A percentile compares a stretch with the other conserved stretches of the same genome.
Conservation (phyloP, 2,888 invertebrate species). For the Drymonia ruficornis region DNA sequence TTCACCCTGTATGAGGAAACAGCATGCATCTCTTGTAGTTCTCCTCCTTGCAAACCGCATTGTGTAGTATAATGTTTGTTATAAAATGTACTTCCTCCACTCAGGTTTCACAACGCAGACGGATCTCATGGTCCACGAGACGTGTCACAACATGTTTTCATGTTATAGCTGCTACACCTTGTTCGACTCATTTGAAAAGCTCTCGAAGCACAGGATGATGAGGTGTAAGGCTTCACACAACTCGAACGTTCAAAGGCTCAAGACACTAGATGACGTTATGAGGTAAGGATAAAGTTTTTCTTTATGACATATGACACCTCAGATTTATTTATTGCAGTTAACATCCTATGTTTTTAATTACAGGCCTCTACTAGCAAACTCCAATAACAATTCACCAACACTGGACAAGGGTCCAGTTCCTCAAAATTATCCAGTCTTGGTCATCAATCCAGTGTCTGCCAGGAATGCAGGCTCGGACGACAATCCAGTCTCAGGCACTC, state of each 20-base stretch:
- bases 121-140: conserved; percentile 74
- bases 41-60: neutral
- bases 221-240: conserved; percentile 49
- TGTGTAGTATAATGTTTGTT: neutral
- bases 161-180: conserved; percentile 69
- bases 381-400: neutral
- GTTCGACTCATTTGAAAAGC: conserved; percentile 58
- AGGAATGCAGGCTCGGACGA: too few species aligned
- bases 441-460: too few species aligned
- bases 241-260: conserved; percentile 45
- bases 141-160: conserved; percentile 64
- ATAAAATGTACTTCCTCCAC: neutral
- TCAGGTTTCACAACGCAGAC: conserved; percentile 70
- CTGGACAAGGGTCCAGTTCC: neutral
- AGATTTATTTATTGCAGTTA: neutral
- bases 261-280: conserved; percentile 62
- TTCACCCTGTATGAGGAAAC: too few species aligned
- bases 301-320: too few species aligned
- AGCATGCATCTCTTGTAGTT: too few species aligned
- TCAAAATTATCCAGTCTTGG: neutral
- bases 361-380: conserved; percentile 31
- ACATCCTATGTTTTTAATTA: neutral
- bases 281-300: conserved; percentile 37
- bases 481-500: too few species aligned
- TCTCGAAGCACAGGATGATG: conserved; percentile 55